These are phyloP conservation scores for Tragelaphus buxtoni DNA, from an alignment of 2,113 vertebrate genomes.

Conservation along the genomic window DNA sequence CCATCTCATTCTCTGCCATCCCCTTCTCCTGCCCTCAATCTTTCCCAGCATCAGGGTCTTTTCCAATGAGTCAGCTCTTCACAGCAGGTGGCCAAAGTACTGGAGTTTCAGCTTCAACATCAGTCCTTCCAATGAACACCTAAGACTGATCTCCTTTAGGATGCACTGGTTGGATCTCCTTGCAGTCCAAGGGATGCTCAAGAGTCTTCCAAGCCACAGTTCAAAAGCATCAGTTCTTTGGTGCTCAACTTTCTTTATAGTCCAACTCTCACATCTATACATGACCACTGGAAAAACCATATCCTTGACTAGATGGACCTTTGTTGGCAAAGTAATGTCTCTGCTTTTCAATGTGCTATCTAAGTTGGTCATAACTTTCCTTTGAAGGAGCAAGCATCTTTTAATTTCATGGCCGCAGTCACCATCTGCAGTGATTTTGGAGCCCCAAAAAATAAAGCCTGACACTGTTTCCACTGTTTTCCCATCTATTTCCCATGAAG, in stretches of 20 bases:
- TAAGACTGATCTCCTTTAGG: background rate
- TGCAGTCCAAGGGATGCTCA: background rate
- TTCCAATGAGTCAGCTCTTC: background rate
- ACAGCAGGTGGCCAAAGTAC: background rate
- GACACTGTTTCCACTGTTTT: background rate
- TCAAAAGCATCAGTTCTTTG: background rate
- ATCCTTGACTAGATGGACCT: background rate
- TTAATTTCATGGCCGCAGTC: background rate
- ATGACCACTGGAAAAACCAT: background rate
- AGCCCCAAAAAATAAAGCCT: accelerated
- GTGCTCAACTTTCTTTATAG: background rate
- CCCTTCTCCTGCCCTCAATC: background rate
- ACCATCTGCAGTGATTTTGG: background rate
- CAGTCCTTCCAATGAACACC: background rate
- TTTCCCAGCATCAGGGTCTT: background rate
- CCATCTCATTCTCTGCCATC: background rate
- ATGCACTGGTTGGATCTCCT: background rate
- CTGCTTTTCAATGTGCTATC: background rate
- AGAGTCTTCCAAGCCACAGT: background rate
- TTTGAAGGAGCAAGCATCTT: background rate
- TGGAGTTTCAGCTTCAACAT: background rate
- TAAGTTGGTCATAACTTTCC: background rate
- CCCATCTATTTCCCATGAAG: background rate
- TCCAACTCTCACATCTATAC: background rate
- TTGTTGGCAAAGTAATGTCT: background rate